phyloP scores from a whole-genome alignment of 1,140 invertebrate genomes.

The Drosophila pandora region DNA sequence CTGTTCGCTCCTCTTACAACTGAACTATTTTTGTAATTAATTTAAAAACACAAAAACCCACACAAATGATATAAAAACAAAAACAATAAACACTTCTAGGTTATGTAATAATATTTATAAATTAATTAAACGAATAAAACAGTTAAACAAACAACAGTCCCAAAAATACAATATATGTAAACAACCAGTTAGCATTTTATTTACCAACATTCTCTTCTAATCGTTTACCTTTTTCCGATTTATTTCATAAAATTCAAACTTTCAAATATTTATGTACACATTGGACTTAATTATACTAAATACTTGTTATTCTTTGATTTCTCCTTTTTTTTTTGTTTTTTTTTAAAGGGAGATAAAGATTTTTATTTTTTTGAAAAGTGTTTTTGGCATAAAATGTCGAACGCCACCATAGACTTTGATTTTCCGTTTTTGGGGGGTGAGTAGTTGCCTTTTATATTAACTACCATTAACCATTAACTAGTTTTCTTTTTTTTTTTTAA shows the following conservation, averaged over 20 bases:
- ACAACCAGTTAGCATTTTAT: slow-evolving; percentile 42
- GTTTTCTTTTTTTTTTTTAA: slow-evolving; percentile 39
- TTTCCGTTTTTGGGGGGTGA: slow-evolving; percentile 36
- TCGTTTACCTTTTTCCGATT: slow-evolving; percentile 46
- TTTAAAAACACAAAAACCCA: slow-evolving; percentile 56
- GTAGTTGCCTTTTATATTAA: slow-evolving; percentile 52
- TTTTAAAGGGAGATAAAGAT: too few species aligned
- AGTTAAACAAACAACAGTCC: slow-evolving; percentile 64
- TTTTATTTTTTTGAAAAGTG: background rate
- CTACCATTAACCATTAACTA: slow-evolving; percentile 61
- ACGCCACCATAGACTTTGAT: slow-evolving; percentile 33
- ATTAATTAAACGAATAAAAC: slow-evolving; percentile 78
- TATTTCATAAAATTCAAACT: slow-evolving; percentile 74
- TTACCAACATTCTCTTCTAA: slow-evolving; percentile 55
- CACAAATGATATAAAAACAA: slow-evolving; percentile 39
- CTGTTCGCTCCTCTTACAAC: slow-evolving; percentile 64
- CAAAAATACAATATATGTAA: slow-evolving; percentile 38
- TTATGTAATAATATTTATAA: slow-evolving; percentile 82
- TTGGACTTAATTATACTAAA: slow-evolving; percentile 59
- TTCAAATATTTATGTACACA: slow-evolving; percentile 77
- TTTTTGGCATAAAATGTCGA: slow-evolving; percentile 45
- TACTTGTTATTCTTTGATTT: slow-evolving; percentile 28
- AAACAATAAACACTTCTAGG: slow-evolving; percentile 69
- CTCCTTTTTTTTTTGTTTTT: slow-evolving; percentile 1
- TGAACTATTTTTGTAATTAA: slow-evolving; percentile 82